Conservation (phyloP, 2,113 vertebrate genomes). For the Laticauda laticaudata region DNA sequence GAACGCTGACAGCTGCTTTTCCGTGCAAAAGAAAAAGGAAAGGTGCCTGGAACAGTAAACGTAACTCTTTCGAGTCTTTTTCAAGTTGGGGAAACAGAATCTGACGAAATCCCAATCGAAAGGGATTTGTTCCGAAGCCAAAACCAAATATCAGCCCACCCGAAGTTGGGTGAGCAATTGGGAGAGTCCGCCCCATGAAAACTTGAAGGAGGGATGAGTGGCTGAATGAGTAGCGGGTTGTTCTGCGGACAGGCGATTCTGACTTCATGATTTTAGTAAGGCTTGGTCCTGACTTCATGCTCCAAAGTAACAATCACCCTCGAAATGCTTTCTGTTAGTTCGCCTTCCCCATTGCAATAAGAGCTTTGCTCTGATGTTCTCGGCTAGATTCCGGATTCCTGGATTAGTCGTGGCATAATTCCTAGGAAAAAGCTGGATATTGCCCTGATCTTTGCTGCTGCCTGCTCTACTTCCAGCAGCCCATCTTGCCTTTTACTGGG, state of each 20-base stretch:
- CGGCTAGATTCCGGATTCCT: not conserved
- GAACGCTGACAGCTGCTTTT: not conserved
- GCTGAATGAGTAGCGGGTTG: not conserved
- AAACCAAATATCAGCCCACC: not conserved
- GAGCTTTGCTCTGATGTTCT: not conserved
- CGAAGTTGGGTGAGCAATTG: not conserved
- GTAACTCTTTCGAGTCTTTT: not conserved
- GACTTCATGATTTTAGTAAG: not conserved
- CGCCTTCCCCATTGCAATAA: not conserved
- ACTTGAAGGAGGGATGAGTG: not conserved
- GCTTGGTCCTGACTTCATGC: not conserved
- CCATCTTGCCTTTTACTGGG: not conserved
- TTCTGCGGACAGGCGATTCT: not conserved
- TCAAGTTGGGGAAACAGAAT: not conserved
- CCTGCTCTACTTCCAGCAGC: not conserved
- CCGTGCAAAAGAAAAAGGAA: not conserved
- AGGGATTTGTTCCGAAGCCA: not conserved
- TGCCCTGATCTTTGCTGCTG: not conserved
- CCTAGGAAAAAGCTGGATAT: not conserved
- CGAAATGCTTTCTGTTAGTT: not conserved
- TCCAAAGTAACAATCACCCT: not conserved
- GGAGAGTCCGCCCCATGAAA: not conserved
- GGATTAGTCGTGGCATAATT: not conserved
- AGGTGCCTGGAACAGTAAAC: not conserved
- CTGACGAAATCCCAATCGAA: not conserved